Percentiles rank a stretch among this genome's conserved stretches.
Conservation (phyloP, 2,113 vertebrate genomes). For the Toxostoma redivivum region DNA sequence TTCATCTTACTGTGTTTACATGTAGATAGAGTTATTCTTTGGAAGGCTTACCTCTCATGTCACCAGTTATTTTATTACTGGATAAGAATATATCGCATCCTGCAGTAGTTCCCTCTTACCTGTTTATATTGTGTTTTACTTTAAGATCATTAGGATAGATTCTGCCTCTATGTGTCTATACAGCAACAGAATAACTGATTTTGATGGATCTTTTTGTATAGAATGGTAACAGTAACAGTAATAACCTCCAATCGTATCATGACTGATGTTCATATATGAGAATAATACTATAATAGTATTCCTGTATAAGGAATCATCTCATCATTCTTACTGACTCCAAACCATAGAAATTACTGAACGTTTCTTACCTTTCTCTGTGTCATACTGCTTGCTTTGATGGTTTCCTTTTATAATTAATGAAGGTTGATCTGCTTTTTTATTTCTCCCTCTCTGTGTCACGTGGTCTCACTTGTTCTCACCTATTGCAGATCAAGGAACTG, state of each 20-base stretch:
- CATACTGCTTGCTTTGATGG: background rate
- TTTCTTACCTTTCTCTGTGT: background rate
- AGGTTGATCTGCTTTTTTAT: background rate
- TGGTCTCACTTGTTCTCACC: background rate
- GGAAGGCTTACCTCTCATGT: background rate
- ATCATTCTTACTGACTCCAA: background rate
- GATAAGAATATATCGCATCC: background rate
- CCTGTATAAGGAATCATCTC: background rate
- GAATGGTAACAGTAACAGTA: background rate
- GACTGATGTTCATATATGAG: background rate
- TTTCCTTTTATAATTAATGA: background rate
- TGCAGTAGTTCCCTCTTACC: background rate
- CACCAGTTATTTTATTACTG: background rate
- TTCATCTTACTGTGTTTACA: background rate
- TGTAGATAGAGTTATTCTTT: background rate
- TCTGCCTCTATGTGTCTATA: background rate
- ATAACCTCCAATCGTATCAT: background rate
- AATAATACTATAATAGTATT: background rate
- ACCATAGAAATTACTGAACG: background rate
- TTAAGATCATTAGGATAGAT: background rate
- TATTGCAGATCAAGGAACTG: constrained; percentile 86
- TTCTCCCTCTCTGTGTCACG: background rate
- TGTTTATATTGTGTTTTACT: background rate
- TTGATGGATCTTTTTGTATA: background rate
- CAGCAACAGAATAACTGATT: background rate